These are phyloP conservation scores for Heteractis magnifica DNA, from an alignment of 92 coral and sea anemone species.

Conservation along the genomic window DNA sequence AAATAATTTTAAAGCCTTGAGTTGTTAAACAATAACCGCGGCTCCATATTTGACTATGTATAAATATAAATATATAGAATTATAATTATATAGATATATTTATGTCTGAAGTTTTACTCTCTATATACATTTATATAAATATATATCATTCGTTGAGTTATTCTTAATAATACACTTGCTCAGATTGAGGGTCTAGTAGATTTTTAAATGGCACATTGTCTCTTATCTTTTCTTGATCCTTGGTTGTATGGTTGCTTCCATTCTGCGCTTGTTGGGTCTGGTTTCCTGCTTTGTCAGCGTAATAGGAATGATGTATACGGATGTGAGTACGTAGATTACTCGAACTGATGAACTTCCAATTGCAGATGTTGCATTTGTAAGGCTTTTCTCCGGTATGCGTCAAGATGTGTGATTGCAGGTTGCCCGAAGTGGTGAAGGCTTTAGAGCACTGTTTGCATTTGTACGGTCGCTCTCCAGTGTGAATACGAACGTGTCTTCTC, in stretches of 20 bases:
- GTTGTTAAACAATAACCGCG: background rate
- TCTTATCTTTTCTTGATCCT: constrained; percentile 60
- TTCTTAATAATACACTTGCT: constrained; percentile 67
- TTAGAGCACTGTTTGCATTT: constrained; percentile 98
- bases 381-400: constrained; percentile 99
- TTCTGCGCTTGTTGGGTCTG: constrained; percentile 42
- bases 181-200: constrained; percentile 62
- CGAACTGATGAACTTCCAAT: constrained; percentile 98
- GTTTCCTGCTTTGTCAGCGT: constrained; percentile 59
- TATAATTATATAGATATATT: constrained; percentile 7
- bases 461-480: constrained; percentile 96
- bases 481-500: constrained; percentile 93
- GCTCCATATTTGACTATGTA: background rate
- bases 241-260: constrained; percentile 13
- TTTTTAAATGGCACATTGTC: constrained; percentile 78
- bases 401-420: constrained; percentile 92
- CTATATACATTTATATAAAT: constrained; percentile 13
- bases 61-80: constrained; percentile 21
- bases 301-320: constrained; percentile 92
- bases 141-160: background rate
- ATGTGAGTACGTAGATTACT: constrained; percentile 96
- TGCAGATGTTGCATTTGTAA: constrained; percentile 91
- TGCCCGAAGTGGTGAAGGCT: constrained; percentile 98
- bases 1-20: background rate
- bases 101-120: background rate